Percentiles rank a stretch among this genome's conserved stretches.
Evolutionary conservation across 2,888 invertebrate species (phyloP).

Genomic region (Drosophila neonasuta): DNA sequence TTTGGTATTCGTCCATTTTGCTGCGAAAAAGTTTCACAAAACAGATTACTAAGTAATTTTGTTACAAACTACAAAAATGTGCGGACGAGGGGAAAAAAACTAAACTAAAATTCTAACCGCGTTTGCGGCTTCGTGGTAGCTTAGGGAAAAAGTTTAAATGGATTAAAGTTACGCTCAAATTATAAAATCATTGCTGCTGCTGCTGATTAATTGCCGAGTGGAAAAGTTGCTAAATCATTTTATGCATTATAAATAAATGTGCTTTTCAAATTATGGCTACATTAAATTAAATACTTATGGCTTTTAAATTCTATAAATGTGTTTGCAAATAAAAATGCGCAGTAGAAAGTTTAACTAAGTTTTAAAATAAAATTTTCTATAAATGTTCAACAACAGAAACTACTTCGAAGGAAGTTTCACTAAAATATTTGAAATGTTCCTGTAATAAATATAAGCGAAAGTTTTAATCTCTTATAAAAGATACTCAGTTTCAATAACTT

Average conservation of each 20-base stretch:
- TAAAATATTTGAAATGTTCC: not conserved
- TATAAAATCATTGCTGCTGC: not conserved
- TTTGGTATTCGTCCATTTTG: conserved; percentile 86
- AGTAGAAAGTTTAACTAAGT: not conserved
- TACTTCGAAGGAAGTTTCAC: not conserved
- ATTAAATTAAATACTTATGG: too few species aligned
- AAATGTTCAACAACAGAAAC: too few species aligned
- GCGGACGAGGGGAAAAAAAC: not conserved
- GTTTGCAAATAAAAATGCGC: too few species aligned
- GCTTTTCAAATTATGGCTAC: too few species aligned
- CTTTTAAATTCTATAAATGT: too few species aligned
- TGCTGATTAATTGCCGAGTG: not conserved
- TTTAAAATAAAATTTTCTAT: not conserved
- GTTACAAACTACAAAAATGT: not conserved
- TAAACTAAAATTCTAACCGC: not conserved
- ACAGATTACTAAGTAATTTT: conserved; percentile 29
- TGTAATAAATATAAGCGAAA: not conserved
- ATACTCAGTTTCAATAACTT: too few species aligned
- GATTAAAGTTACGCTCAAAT: conserved; percentile 1
- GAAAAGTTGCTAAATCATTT: not conserved
- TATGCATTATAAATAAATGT: not conserved
- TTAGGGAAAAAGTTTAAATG: not conserved
- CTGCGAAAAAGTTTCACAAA: conserved; percentile 49
- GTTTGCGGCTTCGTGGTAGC: not conserved
- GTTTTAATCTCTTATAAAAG: too few species aligned